A percentile compares a stretch with the other conserved stretches of the same genome.
Evolutionary conservation across 64 coral and sea anemone species (phyloP).

Genomic region (Porites australiensis): DNA sequence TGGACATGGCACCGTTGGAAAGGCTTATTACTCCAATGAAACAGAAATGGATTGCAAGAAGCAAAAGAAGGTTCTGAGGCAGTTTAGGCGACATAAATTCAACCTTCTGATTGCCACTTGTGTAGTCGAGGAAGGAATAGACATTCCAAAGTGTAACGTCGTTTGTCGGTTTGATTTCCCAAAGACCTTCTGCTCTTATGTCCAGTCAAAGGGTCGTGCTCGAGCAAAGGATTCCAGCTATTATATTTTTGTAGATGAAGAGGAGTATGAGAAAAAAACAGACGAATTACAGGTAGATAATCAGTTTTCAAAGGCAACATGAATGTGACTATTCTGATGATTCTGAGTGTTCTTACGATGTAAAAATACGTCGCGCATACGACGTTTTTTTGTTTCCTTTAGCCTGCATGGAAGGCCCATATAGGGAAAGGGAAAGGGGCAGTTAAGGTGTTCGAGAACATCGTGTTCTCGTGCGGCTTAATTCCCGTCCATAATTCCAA

Average conservation of each 20-base stretch:
- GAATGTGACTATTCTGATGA: too few species aligned
- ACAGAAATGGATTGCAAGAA: constrained; percentile 92
- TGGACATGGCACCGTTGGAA: constrained; percentile 79
- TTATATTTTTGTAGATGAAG: constrained; percentile 65
- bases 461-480: too few species aligned
- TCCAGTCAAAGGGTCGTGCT: constrained; percentile 95
- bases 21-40: constrained; percentile 33
- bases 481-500: too few species aligned
- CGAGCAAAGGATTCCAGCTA: constrained; percentile 84
- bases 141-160: constrained; percentile 93
- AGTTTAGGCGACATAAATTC: constrained; percentile 82
- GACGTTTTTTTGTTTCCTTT: too few species aligned
- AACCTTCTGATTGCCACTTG: constrained; percentile 92
- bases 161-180: constrained; percentile 97
- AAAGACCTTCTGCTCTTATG: constrained; percentile 87
- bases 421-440: too few species aligned
- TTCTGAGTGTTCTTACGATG: too few species aligned
- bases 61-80: constrained; percentile 76
- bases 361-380: too few species aligned
- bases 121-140: constrained; percentile 96
- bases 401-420: too few species aligned
- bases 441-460: too few species aligned
- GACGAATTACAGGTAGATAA: constrained; percentile 62
- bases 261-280: not conserved
- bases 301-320: too few species aligned